Evolutionary conservation across 2,113 vertebrate genomes (phyloP).

Genomic region (Mus pahari): DNA sequence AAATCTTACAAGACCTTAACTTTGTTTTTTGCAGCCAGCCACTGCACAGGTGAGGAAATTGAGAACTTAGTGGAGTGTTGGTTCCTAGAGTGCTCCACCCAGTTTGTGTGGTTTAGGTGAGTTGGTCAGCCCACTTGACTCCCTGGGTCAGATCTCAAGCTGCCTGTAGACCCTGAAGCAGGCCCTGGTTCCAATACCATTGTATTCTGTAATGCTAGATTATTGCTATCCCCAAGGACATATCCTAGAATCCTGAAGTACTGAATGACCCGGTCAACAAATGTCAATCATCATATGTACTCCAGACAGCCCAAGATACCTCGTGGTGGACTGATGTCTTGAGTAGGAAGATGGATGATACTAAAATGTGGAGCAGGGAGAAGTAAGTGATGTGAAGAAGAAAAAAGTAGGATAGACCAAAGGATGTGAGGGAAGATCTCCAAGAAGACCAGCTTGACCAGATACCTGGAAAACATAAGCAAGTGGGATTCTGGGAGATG

Average conservation of each 20-base stretch:
- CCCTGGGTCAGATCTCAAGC: not conserved
- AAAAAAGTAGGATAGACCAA: no score
- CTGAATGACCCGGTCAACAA: not conserved
- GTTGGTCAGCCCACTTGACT: not conserved
- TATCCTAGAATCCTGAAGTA: not conserved
- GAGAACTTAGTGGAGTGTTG: not conserved
- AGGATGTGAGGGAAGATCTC: not conserved
- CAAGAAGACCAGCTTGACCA: not conserved
- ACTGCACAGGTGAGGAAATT: not conserved
- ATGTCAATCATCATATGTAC: not conserved
- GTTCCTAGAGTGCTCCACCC: not conserved
- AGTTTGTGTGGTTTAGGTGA: not conserved
- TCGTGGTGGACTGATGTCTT: not conserved
- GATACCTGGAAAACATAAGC: not conserved
- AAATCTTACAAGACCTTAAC: not conserved
- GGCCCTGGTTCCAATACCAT: not conserved
- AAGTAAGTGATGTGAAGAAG: rapidly evolving
- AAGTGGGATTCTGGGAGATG: not conserved
- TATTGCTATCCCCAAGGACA: no score
- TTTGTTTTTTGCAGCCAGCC: not conserved
- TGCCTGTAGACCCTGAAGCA: not conserved
- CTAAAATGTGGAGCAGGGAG: not conserved
- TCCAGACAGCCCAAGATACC: rapidly evolving
- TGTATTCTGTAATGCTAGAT: not conserved
- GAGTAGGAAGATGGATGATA: rapidly evolving